These are phyloP conservation scores for Diprion similis DNA, from an alignment of 1,140 invertebrate genomes.

Conservation along the genomic window DNA sequence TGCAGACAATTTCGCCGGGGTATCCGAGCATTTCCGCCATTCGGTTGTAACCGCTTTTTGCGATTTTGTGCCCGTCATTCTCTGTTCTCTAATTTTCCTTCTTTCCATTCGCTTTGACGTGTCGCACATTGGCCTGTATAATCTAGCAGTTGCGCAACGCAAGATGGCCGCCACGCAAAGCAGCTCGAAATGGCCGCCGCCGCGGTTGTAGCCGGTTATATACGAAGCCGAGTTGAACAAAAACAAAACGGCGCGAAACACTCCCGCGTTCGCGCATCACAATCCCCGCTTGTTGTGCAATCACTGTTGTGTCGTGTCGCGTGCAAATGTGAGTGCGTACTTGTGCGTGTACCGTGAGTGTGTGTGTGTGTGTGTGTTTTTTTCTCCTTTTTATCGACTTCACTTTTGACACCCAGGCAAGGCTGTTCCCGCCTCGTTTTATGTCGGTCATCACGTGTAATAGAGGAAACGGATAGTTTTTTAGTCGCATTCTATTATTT, in stretches of 20 bases:
- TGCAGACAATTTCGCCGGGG: no score
- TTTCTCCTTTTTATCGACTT: neutral
- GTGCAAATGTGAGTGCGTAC: neutral
- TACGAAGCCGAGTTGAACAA: neutral
- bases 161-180: conserved; percentile 33
- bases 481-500: no score
- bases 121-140: neutral
- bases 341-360: no score
- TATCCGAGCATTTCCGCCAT: neutral
- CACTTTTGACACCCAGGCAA: neutral
- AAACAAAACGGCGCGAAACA: neutral
- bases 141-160: neutral
- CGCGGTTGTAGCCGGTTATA: neutral
- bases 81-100: neutral
- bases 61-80: neutral
- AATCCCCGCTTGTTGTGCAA: neutral
- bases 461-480: neutral
- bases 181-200: neutral
- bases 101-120: conserved; percentile 22
- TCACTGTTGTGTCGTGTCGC: neutral
- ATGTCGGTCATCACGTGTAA: conserved; percentile 3
- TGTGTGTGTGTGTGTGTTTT: neutral
- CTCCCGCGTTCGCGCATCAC: neutral
- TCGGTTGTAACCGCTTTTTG: neutral
- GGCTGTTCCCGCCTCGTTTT: neutral